phyloP scores from a whole-genome alignment of 2,888 invertebrate genomes.

The Noctua pronuba region DNA sequence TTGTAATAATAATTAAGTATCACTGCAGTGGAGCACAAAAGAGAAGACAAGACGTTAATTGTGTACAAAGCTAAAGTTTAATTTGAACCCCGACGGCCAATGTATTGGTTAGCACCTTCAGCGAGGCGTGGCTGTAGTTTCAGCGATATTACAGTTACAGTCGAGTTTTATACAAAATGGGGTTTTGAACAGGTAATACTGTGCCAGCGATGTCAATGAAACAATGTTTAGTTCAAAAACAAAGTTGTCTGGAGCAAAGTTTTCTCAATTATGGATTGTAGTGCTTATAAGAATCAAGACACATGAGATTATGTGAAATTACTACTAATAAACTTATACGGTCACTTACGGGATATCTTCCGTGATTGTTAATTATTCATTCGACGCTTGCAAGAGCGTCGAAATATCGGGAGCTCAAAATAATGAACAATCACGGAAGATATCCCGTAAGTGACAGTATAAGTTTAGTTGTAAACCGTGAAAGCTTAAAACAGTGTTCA shows the following conservation, averaged over 20 bases:
- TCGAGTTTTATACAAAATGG: not conserved
- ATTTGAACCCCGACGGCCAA: slow-evolving; percentile 50
- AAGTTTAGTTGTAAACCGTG: too few relatives aligned
- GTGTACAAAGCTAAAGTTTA: slow-evolving; percentile 66
- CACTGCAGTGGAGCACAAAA: slow-evolving; percentile 28
- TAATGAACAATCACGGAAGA: too few relatives aligned
- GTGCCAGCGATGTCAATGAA: too few relatives aligned
- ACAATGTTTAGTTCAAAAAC: not conserved
- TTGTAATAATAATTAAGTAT: slow-evolving; percentile 55
- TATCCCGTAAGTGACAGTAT: too few relatives aligned
- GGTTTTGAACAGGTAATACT: not conserved
- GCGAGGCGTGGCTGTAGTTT: slow-evolving; percentile 1
- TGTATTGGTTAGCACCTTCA: slow-evolving; percentile 55
- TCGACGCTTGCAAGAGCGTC: too few relatives aligned
- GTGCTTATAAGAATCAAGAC: not conserved
- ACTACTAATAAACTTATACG: too few relatives aligned
- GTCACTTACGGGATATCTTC: too few relatives aligned
- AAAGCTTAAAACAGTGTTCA: too few relatives aligned
- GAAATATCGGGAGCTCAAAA: too few relatives aligned
- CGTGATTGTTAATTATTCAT: too few relatives aligned
- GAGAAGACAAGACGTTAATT: slow-evolving; percentile 48
- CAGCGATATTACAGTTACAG: not conserved
- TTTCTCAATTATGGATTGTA: not conserved
- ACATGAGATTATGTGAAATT: not conserved
- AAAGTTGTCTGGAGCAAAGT: not conserved